Evolutionary conservation across 2,797 vertebrate species (phyloP).

Genomic region (Sebastes cheni): DNA sequence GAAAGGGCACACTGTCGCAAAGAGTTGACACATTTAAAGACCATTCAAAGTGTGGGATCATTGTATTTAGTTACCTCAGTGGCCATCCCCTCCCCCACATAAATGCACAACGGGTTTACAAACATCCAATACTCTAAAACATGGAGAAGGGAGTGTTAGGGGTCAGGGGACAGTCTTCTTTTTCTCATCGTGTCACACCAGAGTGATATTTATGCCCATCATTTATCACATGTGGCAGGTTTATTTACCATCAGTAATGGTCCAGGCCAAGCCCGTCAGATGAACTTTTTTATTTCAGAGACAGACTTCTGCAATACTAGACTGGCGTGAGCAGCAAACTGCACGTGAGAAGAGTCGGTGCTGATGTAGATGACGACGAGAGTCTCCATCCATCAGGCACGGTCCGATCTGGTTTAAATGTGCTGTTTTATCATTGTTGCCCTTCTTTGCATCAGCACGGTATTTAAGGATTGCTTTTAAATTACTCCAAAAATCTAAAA

Average conservation of each 20-base stretch:
- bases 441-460: not conserved
- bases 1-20: not conserved
- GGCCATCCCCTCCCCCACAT: not conserved
- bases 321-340: not conserved
- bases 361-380: not conserved
- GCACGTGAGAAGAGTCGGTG: not conserved
- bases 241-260: not conserved
- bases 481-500: not conserved
- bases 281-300: not conserved
- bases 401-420: not conserved
- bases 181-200: not conserved
- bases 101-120: constrained; percentile 25
- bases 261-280: not conserved
- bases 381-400: not conserved
- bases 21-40: not conserved
- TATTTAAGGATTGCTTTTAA: not conserved
- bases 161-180: not conserved
- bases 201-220: not conserved
- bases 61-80: constrained; percentile 30
- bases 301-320: not conserved
- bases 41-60: not conserved
- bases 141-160: constrained; percentile 9
- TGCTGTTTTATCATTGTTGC: not conserved
- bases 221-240: not conserved
- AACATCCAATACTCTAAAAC: constrained; percentile 3